phyloP scores from a whole-genome alignment of 1,140 invertebrate species.

The Listronotus bonariensis region DNA sequence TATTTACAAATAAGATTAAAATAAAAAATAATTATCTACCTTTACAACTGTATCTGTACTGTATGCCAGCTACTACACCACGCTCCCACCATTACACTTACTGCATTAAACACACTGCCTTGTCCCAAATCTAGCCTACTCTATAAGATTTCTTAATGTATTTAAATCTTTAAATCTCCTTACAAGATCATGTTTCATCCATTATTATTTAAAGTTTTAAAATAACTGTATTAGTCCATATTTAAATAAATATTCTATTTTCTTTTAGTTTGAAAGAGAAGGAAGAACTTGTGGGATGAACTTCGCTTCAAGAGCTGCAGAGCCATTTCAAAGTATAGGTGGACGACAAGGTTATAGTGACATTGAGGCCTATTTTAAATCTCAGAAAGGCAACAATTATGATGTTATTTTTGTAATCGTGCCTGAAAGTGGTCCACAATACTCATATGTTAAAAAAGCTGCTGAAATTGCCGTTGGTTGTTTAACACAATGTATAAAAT shows the following conservation, averaged over 20 bases:
- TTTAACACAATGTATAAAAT: constrained; percentile 82
- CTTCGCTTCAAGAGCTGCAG: constrained; percentile 14
- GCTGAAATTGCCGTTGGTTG: constrained; percentile 76
- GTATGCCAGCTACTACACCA: too few species aligned
- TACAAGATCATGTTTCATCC: too few species aligned
- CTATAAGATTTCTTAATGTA: too few species aligned
- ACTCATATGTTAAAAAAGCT: constrained; percentile 69
- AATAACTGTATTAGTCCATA: background rate
- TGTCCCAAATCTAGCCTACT: too few species aligned
- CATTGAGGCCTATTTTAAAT: constrained; percentile 35
- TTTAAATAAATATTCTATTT: background rate
- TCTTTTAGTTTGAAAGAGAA: constrained; percentile 37
- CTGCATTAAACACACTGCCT: too few species aligned
- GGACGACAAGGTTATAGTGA: constrained; percentile 16
- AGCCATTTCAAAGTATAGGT: constrained; percentile 30
- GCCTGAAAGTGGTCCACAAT: constrained; percentile 50
- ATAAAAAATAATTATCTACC: too few species aligned
- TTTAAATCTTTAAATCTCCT: too few species aligned
- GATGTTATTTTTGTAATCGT: constrained; percentile 63
- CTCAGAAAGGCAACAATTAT: constrained; percentile 39
- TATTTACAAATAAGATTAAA: too few species aligned
- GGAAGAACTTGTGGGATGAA: constrained; percentile 31
- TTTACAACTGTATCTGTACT: too few species aligned
- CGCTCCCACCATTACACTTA: too few species aligned
- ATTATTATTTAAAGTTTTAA: too few species aligned